A percentile compares a stretch with the other conserved stretches of the same genome.
phyloP scores from a whole-genome alignment of 2,888 invertebrate species.

The Leptinotarsa peninsularis region DNA sequence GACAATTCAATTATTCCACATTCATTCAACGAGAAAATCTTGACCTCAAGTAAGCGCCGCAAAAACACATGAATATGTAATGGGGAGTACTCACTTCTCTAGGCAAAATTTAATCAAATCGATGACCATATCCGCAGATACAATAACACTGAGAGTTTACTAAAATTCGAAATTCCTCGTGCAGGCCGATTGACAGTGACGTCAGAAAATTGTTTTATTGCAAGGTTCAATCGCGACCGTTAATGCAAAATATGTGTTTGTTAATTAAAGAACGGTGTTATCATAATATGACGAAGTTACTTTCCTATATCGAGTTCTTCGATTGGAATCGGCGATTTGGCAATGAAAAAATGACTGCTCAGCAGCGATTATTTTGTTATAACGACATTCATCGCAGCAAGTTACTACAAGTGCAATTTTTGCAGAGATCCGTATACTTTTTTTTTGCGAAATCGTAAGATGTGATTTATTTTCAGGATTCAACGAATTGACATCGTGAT shows the following conservation, averaged over 20 bases:
- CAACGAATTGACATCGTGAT: too few relatives aligned
- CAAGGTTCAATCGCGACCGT: background rate
- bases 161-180: background rate
- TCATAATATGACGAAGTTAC: background rate
- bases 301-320: background rate
- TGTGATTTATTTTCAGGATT: too few relatives aligned
- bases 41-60: background rate
- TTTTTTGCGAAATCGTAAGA: too few relatives aligned
- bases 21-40: background rate
- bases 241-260: constrained; percentile 2
- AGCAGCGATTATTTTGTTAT: background rate
- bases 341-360: background rate
- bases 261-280: background rate
- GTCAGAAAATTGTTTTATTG: background rate
- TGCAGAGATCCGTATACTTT: too few relatives aligned
- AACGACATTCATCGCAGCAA: background rate
- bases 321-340: background rate
- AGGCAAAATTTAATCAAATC: constrained; percentile 2
- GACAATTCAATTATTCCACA: background rate
- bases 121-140: background rate
- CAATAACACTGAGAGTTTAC: background rate
- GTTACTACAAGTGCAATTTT: too few relatives aligned
- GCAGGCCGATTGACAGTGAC: background rate
- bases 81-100: background rate
- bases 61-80: background rate